Percentiles rank a stretch among this genome's conserved stretches.
Conservation (phyloP, 2,888 invertebrate genomes). For the Hypena proboscidalis region DNA sequence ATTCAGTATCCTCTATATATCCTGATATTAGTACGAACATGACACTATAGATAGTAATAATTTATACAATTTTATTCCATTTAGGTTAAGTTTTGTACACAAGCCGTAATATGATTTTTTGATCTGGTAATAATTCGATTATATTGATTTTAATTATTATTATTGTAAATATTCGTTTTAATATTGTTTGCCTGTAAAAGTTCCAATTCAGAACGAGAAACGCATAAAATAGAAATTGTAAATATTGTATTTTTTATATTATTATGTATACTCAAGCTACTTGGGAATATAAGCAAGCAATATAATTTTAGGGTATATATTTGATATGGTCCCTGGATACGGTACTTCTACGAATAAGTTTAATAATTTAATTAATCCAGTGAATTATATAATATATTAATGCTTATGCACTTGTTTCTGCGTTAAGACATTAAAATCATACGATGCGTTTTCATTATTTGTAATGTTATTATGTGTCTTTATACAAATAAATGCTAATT, state of each 20-base stretch:
- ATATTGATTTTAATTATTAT: slow-evolving; percentile 32
- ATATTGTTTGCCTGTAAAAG: slow-evolving; percentile 32
- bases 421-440: slow-evolving; percentile 28
- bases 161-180: slow-evolving; percentile 40
- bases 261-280: slow-evolving; percentile 60
- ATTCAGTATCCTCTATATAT: slow-evolving; percentile 21
- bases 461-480: neutral
- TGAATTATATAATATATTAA: slow-evolving; percentile 70
- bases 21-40: slow-evolving; percentile 43
- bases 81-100: slow-evolving; percentile 38
- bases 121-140: slow-evolving; percentile 28
- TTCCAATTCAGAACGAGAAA: slow-evolving; percentile 41
- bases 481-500: neutral
- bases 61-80: slow-evolving; percentile 47
- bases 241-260: slow-evolving; percentile 68
- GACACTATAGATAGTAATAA: slow-evolving; percentile 48
- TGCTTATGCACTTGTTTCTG: slow-evolving; percentile 46
- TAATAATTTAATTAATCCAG: slow-evolving; percentile 51
- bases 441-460: slow-evolving; percentile 9
- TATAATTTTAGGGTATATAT: slow-evolving; percentile 49
- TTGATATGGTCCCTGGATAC: slow-evolving; percentile 47
- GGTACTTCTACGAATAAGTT: slow-evolving; percentile 55
- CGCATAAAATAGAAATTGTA: slow-evolving; percentile 56
- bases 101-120: slow-evolving; percentile 19
- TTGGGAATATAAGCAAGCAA: slow-evolving; percentile 57